Base-by-base conservation (phyloP, 2,797 vertebrate species). In the Etheostoma nigrum region DNA sequence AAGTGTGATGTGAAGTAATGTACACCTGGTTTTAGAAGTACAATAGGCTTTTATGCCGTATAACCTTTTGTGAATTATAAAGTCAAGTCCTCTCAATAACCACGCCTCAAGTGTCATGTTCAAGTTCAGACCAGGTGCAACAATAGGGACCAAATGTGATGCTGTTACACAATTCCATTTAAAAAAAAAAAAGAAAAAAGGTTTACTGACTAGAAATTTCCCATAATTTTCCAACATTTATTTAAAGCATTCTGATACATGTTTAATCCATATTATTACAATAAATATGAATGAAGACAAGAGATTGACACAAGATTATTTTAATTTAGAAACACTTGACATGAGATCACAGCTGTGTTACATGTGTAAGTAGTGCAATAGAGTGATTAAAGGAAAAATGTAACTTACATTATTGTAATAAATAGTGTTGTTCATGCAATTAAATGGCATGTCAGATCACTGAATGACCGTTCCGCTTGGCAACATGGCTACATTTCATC, bases 281-380 rank as follows among this genome's bases (percentile, higher is more conserved):
- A 6, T 13, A 49, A 40, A 14, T 45, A 4, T 6, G 69, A 5
- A 51, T 4, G 1, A 23, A 6, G 21, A 18, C 13, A 49, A 27
- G 0, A 9, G 2, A 40, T 14, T 14, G 53, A n/a, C 25, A 64
- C 1, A 1, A 68, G 27, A 52, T 49, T 0, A 47, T 67, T 80
- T 79, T 54, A 57, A 30, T 80, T 54, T 19, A 51, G 7, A 21
- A 18, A 78, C 30, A 69, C 51, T 57, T 67, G 23, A 58, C 10
- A 67, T n/a, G 45, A 71, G 27, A 13, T 83, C 62, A 81, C 57
- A 81, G 42, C 66, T 63, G 3, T 71, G 44, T 62, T 40, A 54
- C 21, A 83, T 65, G 66, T 80, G 9, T 67, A 84, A 65, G 18
- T 51, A 57, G 40, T 42, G 57, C 61, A 64, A 57, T 3, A 25